Percentiles rank a stretch among this genome's conserved stretches.
phyloP scores from a whole-genome alignment of 2,113 vertebrate genomes.

The Colistium nudipinnis region DNA sequence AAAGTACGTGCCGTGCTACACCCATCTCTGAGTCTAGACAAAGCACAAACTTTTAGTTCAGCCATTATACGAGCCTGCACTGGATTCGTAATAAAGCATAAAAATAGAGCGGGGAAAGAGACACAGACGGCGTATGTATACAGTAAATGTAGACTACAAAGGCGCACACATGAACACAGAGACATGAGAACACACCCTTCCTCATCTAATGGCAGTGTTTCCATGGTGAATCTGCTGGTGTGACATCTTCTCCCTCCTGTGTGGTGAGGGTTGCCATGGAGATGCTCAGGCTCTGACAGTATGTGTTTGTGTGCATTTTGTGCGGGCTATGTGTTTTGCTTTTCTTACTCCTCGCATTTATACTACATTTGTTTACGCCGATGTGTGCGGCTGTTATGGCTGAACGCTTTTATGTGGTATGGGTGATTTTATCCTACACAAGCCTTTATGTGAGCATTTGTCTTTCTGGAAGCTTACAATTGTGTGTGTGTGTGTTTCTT shows the following conservation, averaged over 20 bases:
- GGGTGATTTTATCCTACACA: too few relatives aligned
- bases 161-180: constrained; percentile 45
- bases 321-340: constrained; percentile 39
- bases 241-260: constrained; percentile 76
- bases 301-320: constrained; percentile 57
- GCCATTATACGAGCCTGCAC: background rate
- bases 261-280: constrained; percentile 74
- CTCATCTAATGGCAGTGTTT: constrained; percentile 76
- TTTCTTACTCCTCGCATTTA: constrained; percentile 37
- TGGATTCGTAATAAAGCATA: background rate
- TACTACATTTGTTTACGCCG: constrained; percentile 11
- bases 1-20: background rate
- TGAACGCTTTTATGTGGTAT: background rate
- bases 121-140: constrained; percentile 6
- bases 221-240: constrained; percentile 79
- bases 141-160: constrained; percentile 46
- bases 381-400: background rate
- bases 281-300: constrained; percentile 71
- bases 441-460: background rate
- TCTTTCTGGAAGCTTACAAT: constrained; percentile 19
- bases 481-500: constrained; percentile 22
- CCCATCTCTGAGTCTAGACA: background rate
- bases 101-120: background rate
- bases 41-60: constrained; percentile 9
- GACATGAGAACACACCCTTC: constrained; percentile 63